A percentile compares a stretch with the other conserved stretches of the same genome.
Conservation (phyloP, 2,888 invertebrate genomes). For the Calliopum simillimum region DNA sequence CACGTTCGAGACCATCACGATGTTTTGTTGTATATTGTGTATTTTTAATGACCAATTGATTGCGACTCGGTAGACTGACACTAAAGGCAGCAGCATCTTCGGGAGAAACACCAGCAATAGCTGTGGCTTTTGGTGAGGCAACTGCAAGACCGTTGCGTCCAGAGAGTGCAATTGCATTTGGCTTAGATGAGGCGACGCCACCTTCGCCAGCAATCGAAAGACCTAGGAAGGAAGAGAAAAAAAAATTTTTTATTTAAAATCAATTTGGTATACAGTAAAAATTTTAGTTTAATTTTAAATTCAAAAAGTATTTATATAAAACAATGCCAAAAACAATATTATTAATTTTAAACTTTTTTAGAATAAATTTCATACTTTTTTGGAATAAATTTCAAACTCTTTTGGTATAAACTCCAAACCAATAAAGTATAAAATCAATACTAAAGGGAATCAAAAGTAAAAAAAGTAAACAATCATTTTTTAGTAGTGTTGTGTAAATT, state of each 20-base stretch:
- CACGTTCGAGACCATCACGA: constrained; percentile 19
- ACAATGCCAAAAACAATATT: too few relatives aligned
- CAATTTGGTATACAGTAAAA: background rate
- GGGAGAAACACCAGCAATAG: constrained; percentile 76
- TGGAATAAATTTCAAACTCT: too few relatives aligned
- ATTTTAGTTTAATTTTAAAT: too few relatives aligned
- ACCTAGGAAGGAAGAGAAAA: constrained; percentile 67
- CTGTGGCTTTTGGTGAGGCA: constrained; percentile 78
- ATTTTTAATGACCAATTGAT: constrained; percentile 60
- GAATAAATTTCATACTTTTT: too few relatives aligned
- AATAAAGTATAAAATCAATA: too few relatives aligned
- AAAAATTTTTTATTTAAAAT: background rate
- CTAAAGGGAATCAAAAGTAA: background rate
- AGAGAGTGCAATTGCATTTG: constrained; percentile 77
- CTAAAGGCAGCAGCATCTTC: constrained; percentile 65
- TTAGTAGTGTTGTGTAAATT: too few relatives aligned
- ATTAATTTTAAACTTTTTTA: too few relatives aligned
- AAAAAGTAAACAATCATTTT: background rate
- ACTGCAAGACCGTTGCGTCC: constrained; percentile 78
- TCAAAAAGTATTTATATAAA: too few relatives aligned
- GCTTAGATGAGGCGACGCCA: constrained; percentile 80
- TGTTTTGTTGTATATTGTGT: constrained; percentile 34
- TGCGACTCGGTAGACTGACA: constrained; percentile 59
- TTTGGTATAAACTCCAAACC: too few relatives aligned
- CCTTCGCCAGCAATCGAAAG: constrained; percentile 74